Conservation (phyloP, 2,797 vertebrate genomes). For the Carduelis carduelis region DNA sequence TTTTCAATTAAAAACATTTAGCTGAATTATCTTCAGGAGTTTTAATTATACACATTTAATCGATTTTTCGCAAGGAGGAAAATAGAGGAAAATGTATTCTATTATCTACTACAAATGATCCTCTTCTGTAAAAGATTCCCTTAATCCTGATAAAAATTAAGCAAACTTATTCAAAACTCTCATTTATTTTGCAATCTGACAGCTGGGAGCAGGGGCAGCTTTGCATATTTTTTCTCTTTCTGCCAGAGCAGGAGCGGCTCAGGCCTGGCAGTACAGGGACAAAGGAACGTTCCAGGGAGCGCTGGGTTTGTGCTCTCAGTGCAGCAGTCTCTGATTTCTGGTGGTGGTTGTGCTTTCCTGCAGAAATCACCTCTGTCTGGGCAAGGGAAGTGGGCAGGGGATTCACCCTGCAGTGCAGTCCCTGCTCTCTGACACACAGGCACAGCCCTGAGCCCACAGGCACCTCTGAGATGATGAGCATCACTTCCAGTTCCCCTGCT, state of each 20-base stretch:
- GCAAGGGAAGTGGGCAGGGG: not conserved
- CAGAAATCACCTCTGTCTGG: not conserved
- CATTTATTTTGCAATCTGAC: not conserved
- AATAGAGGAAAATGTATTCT: constrained; percentile 1
- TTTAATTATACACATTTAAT: constrained; percentile 17
- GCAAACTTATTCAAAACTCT: constrained; percentile 21
- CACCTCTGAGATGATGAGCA: not conserved
- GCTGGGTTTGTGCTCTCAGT: not conserved
- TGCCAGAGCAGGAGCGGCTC: not conserved
- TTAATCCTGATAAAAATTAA: constrained; percentile 11
- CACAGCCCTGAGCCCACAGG: not conserved
- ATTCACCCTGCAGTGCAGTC: not conserved
- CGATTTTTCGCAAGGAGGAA: not conserved
- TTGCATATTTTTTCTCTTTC: not conserved
- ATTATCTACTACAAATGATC: not conserved
- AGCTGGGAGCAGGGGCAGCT: not conserved
- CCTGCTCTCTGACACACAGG: not conserved
- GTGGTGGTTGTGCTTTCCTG: not conserved
- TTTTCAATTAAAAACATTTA: constrained; percentile 3
- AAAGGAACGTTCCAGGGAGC: not conserved
- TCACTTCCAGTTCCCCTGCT: rapidly evolving
- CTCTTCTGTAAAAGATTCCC: not conserved
- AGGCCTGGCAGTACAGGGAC: not conserved
- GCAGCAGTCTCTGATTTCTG: rapidly evolving
- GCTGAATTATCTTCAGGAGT: not conserved